Evolutionary conservation across 2,797 vertebrate species (phyloP).

Genomic region (Melanotaenia pygmaea): DNA sequence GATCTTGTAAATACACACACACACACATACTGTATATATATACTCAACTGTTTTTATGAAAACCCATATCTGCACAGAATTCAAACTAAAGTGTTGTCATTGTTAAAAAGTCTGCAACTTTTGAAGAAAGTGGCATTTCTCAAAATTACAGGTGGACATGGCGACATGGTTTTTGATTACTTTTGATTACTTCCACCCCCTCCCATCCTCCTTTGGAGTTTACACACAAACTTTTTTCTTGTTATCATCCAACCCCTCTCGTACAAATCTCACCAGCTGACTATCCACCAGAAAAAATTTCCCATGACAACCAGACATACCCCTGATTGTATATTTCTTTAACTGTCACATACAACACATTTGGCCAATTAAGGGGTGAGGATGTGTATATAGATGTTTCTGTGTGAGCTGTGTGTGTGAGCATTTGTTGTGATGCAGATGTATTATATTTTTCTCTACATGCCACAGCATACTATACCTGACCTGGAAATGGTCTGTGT

Average conservation of each 20-base stretch:
- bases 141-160: constrained; percentile 34
- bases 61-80: too few relatives aligned
- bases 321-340: constrained; percentile 38
- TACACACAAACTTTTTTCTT: constrained; percentile 55
- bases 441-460: constrained; percentile 1
- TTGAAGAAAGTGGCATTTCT: background rate
- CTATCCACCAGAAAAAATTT: constrained; percentile 50
- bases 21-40: too few relatives aligned
- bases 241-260: constrained; percentile 36
- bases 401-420: constrained; percentile 1
- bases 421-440: constrained; percentile 5
- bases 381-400: background rate
- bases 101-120: too few relatives aligned
- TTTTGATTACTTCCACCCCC: constrained; percentile 27
- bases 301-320: constrained; percentile 58
- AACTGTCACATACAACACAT: constrained; percentile 32
- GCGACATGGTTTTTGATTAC: constrained; percentile 27
- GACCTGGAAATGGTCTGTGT: constrained; percentile 9
- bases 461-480: background rate
- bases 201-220: constrained; percentile 10
- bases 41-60: too few relatives aligned
- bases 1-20: too few relatives aligned
- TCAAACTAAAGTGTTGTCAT: too few relatives aligned
- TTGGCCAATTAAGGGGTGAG: constrained; percentile 36
- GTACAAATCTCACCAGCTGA: constrained; percentile 30